Evolutionary conservation across 2,888 invertebrate species (phyloP), one percentile per base, ranked within the genome.

Genomic region (Dusona sp.): DNA sequence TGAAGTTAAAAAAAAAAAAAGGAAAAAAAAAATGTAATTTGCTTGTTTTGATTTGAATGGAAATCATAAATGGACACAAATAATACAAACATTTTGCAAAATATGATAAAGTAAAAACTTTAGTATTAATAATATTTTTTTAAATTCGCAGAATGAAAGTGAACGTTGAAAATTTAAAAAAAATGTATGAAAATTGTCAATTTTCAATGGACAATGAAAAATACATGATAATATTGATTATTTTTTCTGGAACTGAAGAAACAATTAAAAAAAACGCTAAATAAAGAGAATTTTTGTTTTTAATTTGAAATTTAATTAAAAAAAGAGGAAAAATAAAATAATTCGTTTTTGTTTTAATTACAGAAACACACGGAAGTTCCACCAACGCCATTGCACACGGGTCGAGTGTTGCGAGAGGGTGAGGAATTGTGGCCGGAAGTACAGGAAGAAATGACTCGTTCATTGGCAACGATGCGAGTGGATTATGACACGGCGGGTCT

Each of bases 371-470:
- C 97, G 0, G 97, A 97, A 88, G 99, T 99, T 8, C 99, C 99
- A 0, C 98, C 98, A 92, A 99, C 99, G 0, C 99, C 99, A 0
- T 95, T 99, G 16, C 97, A 98, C 95, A 99, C 99, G 0, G 96
- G 98, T 84, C 96, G 97, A 79, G 96, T 99, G 91, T 95, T 99
- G 33, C 96, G 97, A 45, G 99, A 99, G 94, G 98, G 98, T 74
- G 97, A 97, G 89, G 98, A 98, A 89, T 96, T 97, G 81, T 99
- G 99, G 99, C 97, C 98, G 0, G 99, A 99, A 92, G 98, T 99
- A 7, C 99, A 99, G 95, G 99, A 99, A 94, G 99, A 99, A 95
- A 99, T 99, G 99, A 99, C 98, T 1, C 96, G 99, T 88, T 99
- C 99, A 0, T 95, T 99, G 88, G 99, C 99, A 67, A 99, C 99